Evolutionary conservation across 2,797 vertebrate genomes (phyloP).

Genomic region (Syngnathus acus): DNA sequence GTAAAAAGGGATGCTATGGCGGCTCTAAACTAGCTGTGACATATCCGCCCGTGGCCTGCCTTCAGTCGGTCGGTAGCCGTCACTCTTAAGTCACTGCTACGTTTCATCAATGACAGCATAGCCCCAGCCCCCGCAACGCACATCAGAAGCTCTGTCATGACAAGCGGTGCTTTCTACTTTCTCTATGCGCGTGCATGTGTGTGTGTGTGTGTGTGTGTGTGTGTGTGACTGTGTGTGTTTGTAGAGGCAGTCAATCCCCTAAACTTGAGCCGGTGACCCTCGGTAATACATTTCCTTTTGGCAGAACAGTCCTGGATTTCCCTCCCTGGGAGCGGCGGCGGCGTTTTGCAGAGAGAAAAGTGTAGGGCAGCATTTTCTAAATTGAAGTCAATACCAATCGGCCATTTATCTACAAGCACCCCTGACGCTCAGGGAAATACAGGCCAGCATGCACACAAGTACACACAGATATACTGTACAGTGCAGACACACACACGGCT

Average conservation of each 20-base stretch:
- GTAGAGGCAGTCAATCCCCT: constrained; percentile 54
- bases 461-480: constrained; percentile 12
- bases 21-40: constrained; percentile 54
- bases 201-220: background rate
- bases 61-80: constrained; percentile 39
- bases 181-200: constrained; percentile 12
- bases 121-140: constrained; percentile 42
- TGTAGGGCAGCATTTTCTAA: constrained; percentile 68
- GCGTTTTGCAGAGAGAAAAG: constrained; percentile 59
- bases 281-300: constrained; percentile 65
- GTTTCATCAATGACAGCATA: constrained; percentile 53
- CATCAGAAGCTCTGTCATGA: constrained; percentile 47
- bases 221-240: constrained; percentile 20
- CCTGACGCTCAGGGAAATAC: constrained; percentile 47
- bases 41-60: constrained; percentile 57
- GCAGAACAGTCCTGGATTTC: constrained; percentile 57
- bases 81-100: constrained; percentile 46
- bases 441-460: constrained; percentile 10
- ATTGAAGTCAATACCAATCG: constrained; percentile 69
- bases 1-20: constrained; percentile 35
- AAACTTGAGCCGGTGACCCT: constrained; percentile 62
- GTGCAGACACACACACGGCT: constrained; percentile 5
- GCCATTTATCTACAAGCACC: constrained; percentile 66
- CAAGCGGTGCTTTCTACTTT: constrained; percentile 22
- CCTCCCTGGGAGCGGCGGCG: constrained; percentile 47